A percentile compares a stretch with the other conserved stretches of the same genome.
Evolutionary conservation across 2,113 vertebrate genomes (phyloP).

Genomic region (Ochotona curzoniae): DNA sequence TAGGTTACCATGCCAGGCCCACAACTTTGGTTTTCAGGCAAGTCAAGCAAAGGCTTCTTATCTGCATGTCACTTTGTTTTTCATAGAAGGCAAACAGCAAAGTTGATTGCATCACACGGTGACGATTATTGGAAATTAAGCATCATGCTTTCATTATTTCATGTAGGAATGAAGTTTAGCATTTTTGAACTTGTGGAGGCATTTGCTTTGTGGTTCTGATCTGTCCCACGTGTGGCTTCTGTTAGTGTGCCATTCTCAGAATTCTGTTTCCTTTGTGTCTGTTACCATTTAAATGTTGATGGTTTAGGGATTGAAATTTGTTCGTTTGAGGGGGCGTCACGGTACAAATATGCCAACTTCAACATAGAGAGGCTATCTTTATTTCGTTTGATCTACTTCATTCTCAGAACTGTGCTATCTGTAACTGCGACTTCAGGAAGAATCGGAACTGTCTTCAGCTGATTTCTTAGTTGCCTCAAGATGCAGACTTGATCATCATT

Average conservation of each 20-base stretch:
- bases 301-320: background rate
- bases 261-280: background rate
- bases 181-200: slow-evolving; percentile 18
- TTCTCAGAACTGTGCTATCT: background rate
- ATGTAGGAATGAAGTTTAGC: background rate
- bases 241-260: background rate
- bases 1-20: too few species aligned
- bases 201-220: background rate
- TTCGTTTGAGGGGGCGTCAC: background rate
- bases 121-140: background rate
- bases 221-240: background rate
- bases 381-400: background rate
- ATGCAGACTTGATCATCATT: background rate
- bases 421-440: background rate
- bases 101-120: background rate
- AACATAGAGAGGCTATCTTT: slow-evolving; percentile 26
- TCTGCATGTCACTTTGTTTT: background rate
- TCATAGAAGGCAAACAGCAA: background rate
- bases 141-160: background rate
- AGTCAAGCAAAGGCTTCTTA: background rate
- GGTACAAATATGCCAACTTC: background rate
- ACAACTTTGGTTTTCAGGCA: background rate
- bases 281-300: slow-evolving; percentile 1
- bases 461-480: background rate
- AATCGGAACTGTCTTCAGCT: background rate